These are phyloP conservation scores for Melanargia galathea DNA, from an alignment of 2,888 invertebrate species.

Conservation along the genomic window DNA sequence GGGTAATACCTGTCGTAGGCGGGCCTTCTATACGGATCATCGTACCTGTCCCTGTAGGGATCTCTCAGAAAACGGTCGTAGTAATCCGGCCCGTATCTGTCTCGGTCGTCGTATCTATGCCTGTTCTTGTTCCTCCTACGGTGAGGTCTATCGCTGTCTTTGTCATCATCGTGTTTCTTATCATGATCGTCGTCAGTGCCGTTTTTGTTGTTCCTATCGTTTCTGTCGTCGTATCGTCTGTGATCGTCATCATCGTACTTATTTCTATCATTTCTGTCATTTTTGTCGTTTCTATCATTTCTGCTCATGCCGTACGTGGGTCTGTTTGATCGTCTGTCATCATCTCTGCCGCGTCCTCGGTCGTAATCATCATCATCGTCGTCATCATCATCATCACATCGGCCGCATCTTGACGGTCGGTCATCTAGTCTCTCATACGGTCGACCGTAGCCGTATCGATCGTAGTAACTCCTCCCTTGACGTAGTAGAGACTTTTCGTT, in stretches of 20 bases:
- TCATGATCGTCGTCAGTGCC: slow-evolving; percentile 51
- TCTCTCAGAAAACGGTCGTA: slow-evolving; percentile 72
- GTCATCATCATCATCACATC: slow-evolving; percentile 58
- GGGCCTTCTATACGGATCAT: slow-evolving; percentile 62
- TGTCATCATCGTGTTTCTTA: slow-evolving; percentile 57
- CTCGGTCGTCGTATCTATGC: slow-evolving; percentile 65
- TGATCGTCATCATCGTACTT: slow-evolving; percentile 49
- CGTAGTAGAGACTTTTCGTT: slow-evolving; percentile 44
- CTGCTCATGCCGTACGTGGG: slow-evolving; percentile 66
- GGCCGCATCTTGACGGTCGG: slow-evolving; percentile 58
- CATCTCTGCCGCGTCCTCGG: slow-evolving; percentile 49
- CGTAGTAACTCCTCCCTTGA: slow-evolving; percentile 69
- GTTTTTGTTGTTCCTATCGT: slow-evolving; percentile 49
- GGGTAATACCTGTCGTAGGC: slow-evolving; percentile 57
- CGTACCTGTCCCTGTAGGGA: slow-evolving; percentile 65
- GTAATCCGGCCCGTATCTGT: slow-evolving; percentile 71
- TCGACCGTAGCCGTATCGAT: slow-evolving; percentile 57
- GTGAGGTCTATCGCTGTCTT: slow-evolving; percentile 55
- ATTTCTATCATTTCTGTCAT: slow-evolving; percentile 57
- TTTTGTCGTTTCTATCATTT: slow-evolving; percentile 54
- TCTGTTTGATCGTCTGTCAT: slow-evolving; percentile 52
- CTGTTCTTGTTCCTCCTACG: slow-evolving; percentile 58
- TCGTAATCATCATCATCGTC: slow-evolving; percentile 59
- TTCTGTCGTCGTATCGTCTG: slow-evolving; percentile 43
- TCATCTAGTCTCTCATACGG: slow-evolving; percentile 65